Base-by-base conservation (phyloP, 2,797 vertebrate species). In the Spea hammondii region DNA sequence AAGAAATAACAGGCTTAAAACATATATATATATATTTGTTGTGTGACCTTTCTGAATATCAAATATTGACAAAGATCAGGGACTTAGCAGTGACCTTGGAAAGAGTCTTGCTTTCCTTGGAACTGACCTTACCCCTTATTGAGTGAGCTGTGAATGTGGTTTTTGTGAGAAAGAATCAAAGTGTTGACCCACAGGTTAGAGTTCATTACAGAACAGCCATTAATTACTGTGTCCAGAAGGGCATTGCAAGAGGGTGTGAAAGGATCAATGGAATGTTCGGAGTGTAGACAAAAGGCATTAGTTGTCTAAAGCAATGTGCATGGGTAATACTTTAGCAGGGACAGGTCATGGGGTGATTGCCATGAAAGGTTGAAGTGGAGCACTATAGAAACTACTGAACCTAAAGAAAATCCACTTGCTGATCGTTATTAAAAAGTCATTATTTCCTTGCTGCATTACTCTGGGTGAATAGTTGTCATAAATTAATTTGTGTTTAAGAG, bases 151-250 rank as follows among this genome's bases (percentile, higher is more conserved):
- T 60, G 55, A 77, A 72, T 68, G 48, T 13, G 57, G 49, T 32
- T n/a, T 65, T 54, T 72, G 54, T 59, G 44, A 12, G 46, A 6
- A 4, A 8, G 64, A 53, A 76, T 64, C 62, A 77, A 72, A 72
- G 74, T 62, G n/a, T 1, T 76, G 79, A 81, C 69, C 79, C 66
- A 48, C 1, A 72, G 74, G 70, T 77, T 77, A 72, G 68, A 53
- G 48, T 55, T 62, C 44, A 67, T 47, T 47, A 68, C 45, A 81
- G 48, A 54, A 6, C 64, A 68, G 60, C 47, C 59, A 71, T 72
- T 49, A 54, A 8, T 68, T 81, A 72, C 70, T 48, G 4, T 67
- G 69, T 69, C 2, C 68, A 60, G 44, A 67, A 72, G 57, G 50
- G 59, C 51, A 76, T 67, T 54, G 48, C 49, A 68, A 57, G 70